Evolutionary conservation across 1,140 invertebrate species (phyloP), one percentile per base, ranked within the genome.

Genomic region (Drosophila tropicalis): DNA sequence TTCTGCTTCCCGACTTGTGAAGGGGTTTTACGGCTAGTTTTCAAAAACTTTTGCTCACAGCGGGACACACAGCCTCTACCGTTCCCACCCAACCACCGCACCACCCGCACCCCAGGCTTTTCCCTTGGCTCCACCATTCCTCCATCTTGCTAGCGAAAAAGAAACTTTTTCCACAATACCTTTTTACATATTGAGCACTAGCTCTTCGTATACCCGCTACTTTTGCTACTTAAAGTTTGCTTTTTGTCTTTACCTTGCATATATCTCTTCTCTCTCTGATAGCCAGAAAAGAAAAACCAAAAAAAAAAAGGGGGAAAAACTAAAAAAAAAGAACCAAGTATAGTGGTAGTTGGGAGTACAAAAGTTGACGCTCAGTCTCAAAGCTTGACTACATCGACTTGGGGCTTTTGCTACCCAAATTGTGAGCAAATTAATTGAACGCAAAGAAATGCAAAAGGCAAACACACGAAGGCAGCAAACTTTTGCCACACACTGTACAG

Each of bases 401-500:
- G 63, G 54, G 54, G 63, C 65, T 60, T 69, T 76, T 73, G 67
- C 83, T 66, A 80, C 72, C 76, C 84, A 84, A 89, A 84, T 84
- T 89, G 84, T 75, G 80, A 76, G 84, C 84, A 89, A 89, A 89
- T 89, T 89, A 89, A 89, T 89, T 89, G 84, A 89, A 89, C 84
- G 84, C 80, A 89, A 84, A 80, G 76, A 89, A 76, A 89, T 76
- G 80, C 81, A 83, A 77, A 79, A 84, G 81, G 84, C 64, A 89
- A 89, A 89, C 84, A 89, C 63, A 55, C 54, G 3, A 17, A 32
- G 61, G 36, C 3, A 58, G 9, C 19, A 58, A 19, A 58, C 15
- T 36, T 19, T 58, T 58, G 29, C 5, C 19, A 9, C 19, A 10
- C 17, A 51, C 9, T 10, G 44, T 39, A 58, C 56, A 58, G 56